These are phyloP conservation scores for Cabera pusaria DNA, from an alignment of 2,888 invertebrate genomes.

Conservation along the genomic window DNA sequence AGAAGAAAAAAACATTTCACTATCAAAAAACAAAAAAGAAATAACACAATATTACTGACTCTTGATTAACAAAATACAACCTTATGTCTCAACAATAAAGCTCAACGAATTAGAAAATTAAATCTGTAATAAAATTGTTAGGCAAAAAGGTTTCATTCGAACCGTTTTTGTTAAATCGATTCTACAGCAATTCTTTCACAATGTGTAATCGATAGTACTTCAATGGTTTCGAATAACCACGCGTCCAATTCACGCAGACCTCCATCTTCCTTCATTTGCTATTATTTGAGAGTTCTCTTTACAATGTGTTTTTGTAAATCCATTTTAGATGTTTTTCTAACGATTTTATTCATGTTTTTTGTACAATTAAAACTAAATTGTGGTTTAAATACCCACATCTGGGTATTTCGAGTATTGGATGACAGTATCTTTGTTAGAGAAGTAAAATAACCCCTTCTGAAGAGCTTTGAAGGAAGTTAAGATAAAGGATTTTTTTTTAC, in stretches of 20 bases:
- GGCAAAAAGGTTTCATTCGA: slow-evolving; percentile 50
- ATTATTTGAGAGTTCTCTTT: slow-evolving; percentile 5
- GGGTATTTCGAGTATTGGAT: slow-evolving; percentile 52
- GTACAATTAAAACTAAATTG: slow-evolving; percentile 62
- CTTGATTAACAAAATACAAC: too few relatives aligned
- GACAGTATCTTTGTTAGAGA: slow-evolving; percentile 54
- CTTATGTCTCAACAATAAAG: too few relatives aligned
- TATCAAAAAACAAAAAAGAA: slow-evolving; percentile 5
- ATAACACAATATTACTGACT: too few relatives aligned
- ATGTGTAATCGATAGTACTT: slow-evolving; percentile 73
- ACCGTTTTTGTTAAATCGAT: slow-evolving; percentile 57
- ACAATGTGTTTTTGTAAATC: too few relatives aligned
- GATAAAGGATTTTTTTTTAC: slow-evolving; percentile 4
- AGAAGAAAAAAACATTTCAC: slow-evolving; percentile 17
- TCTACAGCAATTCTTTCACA: slow-evolving; percentile 49
- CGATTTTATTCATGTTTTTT: slow-evolving; percentile 44
- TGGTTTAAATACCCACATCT: slow-evolving; percentile 58
- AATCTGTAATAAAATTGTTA: slow-evolving; percentile 27
- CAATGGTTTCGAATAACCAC: slow-evolving; percentile 61
- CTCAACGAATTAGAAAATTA: too few relatives aligned
- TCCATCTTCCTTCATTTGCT: slow-evolving; percentile 3
- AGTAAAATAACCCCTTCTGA: slow-evolving; percentile 40
- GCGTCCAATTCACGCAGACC: slow-evolving; percentile 34
- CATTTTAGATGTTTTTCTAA: slow-evolving; percentile 30
- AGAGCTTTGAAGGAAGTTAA: slow-evolving; percentile 7